These are phyloP conservation scores for Synanthedon tipuliformis DNA, from an alignment of 2,888 invertebrate genomes.

Conservation along the genomic window DNA sequence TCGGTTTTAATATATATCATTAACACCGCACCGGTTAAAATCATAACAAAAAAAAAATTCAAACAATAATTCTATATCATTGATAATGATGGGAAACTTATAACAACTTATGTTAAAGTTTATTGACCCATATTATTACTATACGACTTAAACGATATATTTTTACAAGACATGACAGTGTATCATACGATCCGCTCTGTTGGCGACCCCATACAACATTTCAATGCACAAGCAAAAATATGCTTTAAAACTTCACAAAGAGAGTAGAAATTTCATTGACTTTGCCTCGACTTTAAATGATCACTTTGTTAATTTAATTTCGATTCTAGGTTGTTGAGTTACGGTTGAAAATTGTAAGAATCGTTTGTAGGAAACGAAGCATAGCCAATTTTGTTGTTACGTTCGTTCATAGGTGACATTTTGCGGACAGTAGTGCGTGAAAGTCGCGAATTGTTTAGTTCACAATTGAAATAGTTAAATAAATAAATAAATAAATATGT, in stretches of 20 bases:
- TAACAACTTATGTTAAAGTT: background rate
- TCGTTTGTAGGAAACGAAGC: background rate
- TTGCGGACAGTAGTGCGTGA: background rate
- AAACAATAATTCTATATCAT: too few species aligned
- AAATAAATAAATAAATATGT: too few species aligned
- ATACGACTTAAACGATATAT: conserved; percentile 34
- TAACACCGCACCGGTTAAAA: too few species aligned
- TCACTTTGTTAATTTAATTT: background rate
- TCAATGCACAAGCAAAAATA: background rate
- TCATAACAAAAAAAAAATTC: too few species aligned
- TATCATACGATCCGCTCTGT: conserved; percentile 27
- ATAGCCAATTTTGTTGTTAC: background rate
- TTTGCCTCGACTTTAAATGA: background rate
- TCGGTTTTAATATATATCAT: too few species aligned
- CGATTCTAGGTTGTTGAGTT: background rate
- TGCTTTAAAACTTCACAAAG: background rate
- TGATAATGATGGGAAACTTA: background rate
- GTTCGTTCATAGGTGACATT: background rate
- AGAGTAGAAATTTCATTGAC: conserved; percentile 1
- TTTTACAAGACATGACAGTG: conserved; percentile 28
- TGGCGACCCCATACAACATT: conserved; percentile 37
- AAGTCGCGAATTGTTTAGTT: background rate
- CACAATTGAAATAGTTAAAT: too few species aligned
- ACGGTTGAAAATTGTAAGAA: background rate
- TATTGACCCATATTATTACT: conserved; percentile 7